Conservation (phyloP, 2,888 invertebrate genomes). For the Ophion slaviceki region DNA sequence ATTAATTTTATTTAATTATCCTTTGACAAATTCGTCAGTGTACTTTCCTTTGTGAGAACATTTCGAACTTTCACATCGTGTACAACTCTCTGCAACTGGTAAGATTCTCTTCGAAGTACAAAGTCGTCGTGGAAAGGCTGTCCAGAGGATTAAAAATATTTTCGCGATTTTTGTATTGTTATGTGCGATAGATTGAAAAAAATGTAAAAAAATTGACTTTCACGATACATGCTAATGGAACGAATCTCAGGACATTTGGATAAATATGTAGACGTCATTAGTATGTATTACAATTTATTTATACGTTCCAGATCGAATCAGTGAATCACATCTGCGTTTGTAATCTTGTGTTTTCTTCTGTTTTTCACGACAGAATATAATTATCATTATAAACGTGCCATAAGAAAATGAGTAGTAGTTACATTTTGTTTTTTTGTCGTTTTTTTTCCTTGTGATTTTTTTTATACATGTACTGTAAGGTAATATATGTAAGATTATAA, state of each 20-base stretch:
- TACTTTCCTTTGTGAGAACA: not conserved
- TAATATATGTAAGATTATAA: constrained; percentile 82
- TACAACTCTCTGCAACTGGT: not conserved
- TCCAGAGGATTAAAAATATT: not conserved
- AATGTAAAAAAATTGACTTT: too few relatives aligned
- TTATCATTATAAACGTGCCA: constrained; percentile 82
- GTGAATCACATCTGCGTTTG: constrained; percentile 71
- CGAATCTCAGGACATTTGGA: not conserved
- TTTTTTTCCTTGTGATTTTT: constrained; percentile 53
- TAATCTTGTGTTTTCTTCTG: constrained; percentile 72
- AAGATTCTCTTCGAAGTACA: not conserved
- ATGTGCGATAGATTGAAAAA: not conserved
- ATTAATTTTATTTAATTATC: too few relatives aligned
- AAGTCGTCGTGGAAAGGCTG: not conserved
- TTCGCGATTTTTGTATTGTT: not conserved
- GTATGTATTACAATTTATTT: constrained; percentile 80
- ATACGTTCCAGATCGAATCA: constrained; percentile 77
- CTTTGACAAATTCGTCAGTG: not conserved
- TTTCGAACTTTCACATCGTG: not conserved
- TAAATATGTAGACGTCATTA: constrained; percentile 62
- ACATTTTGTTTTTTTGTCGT: constrained; percentile 70
- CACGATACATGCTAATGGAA: not conserved
- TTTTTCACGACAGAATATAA: constrained; percentile 61
- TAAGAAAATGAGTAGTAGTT: constrained; percentile 82
- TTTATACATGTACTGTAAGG: constrained; percentile 73